Percentiles rank a stretch among this genome's conserved stretches.
phyloP scores from a whole-genome alignment of 37 sponge, comb jelly and placozoan species.

The Axinella damicornis region DNA sequence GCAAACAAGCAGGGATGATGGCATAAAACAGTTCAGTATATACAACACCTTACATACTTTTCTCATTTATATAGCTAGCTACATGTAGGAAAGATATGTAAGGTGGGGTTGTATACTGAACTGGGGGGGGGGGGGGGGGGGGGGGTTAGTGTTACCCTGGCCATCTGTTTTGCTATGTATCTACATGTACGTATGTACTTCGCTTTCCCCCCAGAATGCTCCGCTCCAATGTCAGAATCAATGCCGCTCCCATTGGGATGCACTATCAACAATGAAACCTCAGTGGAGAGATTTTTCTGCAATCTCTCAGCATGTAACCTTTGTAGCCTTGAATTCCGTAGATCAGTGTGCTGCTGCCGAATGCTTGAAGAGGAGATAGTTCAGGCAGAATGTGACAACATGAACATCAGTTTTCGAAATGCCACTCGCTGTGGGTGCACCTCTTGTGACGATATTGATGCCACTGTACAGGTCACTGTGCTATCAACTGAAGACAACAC shows the following conservation, averaged over 20 bases:
- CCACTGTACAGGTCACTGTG: neutral
- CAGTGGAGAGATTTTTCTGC: neutral
- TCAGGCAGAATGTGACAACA: neutral
- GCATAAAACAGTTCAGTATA: no score
- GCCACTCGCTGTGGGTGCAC: slow-evolving; percentile 17
- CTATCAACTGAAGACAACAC: neutral
- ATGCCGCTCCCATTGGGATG: slow-evolving; percentile 14
- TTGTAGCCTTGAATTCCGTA: neutral
- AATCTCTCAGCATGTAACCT: neutral
- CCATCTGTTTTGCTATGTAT: no score
- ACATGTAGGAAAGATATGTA: no score
- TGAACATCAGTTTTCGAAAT: neutral
- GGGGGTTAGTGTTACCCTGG: no score
- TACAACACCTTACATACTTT: no score
- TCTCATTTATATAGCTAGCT: no score
- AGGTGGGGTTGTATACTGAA: no score
- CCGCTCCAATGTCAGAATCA: no score
- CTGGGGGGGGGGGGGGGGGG: no score
- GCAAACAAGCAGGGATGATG: no score
- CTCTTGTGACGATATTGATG: slow-evolving; percentile 23
- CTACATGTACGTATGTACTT: no score
- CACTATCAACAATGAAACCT: neutral
- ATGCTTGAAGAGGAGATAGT: neutral
- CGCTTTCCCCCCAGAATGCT: no score
- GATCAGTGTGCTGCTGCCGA: slow-evolving; percentile 19